phyloP scores from a whole-genome alignment of 2,113 vertebrate species.

The Spheniscus mendiculus region DNA sequence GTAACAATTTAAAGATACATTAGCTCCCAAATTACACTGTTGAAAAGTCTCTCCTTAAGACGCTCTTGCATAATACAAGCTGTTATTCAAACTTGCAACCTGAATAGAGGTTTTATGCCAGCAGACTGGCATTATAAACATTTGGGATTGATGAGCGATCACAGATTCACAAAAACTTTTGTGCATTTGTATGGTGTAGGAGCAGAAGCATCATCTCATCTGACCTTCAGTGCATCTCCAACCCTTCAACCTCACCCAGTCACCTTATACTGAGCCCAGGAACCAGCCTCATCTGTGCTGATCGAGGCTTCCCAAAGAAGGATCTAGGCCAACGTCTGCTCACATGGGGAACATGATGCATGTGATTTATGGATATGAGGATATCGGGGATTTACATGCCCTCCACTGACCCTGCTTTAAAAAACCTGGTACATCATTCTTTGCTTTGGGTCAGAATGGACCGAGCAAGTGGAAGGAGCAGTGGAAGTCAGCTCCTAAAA shows the following conservation, averaged over 20 bases:
- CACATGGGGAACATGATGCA: not conserved
- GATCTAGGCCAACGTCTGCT: not conserved
- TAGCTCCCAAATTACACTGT: constrained; percentile 18
- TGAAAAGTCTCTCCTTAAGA: constrained; percentile 36
- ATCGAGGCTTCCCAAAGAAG: not conserved
- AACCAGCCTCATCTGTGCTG: not conserved
- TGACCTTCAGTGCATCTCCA: not conserved
- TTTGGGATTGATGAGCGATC: not conserved
- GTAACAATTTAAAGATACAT: constrained; percentile 40
- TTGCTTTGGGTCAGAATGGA: not conserved
- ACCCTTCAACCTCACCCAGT: not conserved
- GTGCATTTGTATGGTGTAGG: rapidly evolving
- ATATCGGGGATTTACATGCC: not conserved
- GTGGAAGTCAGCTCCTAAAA: not conserved
- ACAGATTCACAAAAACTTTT: not conserved
- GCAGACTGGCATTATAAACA: not conserved
- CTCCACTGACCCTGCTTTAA: not conserved
- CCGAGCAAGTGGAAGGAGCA: too few relatives aligned
- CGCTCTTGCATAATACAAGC: not conserved
- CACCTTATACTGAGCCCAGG: not conserved
- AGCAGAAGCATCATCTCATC: not conserved
- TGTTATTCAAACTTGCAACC: not conserved
- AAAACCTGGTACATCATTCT: not conserved
- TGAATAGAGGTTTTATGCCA: not conserved
- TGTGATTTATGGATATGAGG: not conserved